Evolutionary conservation across 1,140 invertebrate genomes (phyloP).

Genomic region (Wiebesia pumilae): DNA sequence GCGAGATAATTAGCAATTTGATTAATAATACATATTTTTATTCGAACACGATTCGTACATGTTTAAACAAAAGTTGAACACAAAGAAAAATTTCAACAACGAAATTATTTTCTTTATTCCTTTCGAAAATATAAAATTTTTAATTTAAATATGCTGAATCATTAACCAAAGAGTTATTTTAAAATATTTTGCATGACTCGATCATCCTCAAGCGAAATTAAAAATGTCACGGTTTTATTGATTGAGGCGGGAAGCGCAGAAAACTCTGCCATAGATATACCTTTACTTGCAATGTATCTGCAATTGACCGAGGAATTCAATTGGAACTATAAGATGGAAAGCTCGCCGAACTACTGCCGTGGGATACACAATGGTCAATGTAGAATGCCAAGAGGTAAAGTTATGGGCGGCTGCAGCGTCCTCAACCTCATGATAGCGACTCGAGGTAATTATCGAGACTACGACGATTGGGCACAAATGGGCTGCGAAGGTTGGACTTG

Average conservation of each 20-base stretch:
- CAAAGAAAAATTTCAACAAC: too few species aligned
- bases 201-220: neutral
- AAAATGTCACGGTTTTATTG: neutral
- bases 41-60: too few species aligned
- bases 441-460: slow-evolving; percentile 67
- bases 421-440: slow-evolving; percentile 39
- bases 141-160: neutral
- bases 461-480: slow-evolving; percentile 75
- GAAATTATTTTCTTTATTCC: too few species aligned
- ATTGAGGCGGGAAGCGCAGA: slow-evolving; percentile 24
- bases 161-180: neutral
- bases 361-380: neutral
- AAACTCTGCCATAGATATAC: slow-evolving; percentile 14
- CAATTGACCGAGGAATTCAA: neutral
- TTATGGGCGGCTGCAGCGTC: slow-evolving; percentile 28
- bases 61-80: too few species aligned
- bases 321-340: slow-evolving; percentile 33
- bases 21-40: too few species aligned
- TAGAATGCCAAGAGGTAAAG: slow-evolving; percentile 12
- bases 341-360: slow-evolving; percentile 11
- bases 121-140: too few species aligned
- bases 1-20: too few species aligned
- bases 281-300: neutral
- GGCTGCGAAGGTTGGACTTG: slow-evolving; percentile 77
- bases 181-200: neutral